Base-by-base conservation (phyloP, 1,140 invertebrate species). In the Magallana ariakensis region DNA sequence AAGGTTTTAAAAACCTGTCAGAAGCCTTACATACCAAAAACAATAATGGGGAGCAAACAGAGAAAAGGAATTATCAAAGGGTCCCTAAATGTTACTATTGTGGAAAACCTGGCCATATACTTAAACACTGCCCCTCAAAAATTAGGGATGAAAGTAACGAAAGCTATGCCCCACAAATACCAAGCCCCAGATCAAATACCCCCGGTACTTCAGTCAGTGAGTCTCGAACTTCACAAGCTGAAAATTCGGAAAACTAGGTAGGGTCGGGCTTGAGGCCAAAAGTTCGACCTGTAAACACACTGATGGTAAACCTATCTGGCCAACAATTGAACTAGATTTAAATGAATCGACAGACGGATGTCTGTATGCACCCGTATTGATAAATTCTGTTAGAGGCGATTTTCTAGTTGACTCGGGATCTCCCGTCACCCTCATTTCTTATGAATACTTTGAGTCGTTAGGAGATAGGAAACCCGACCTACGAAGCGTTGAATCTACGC, bases 201-300 rank as follows among this genome's bases (percentile, higher is more conserved):
- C 33, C 33, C 33, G 33, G 33, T 46, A 1, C 33, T 46, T 46
- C 33, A 46, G 33, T 46, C 33, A 46, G 33, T 46, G 2, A 46
- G 33, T 46, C 33, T 46, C 33, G 33, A 46, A 1, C 33, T 19
- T 66, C n/a, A 66, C 3, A 66, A 66, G 9, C 22, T 19, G 4
- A 66, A 66, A 56, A 54, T 70, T 13, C 53, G 84, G 33, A 55
- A 85, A 85, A 85, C 84, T 70, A 55, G 33, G 33, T 7, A 70
- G 53, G 84, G 84, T 85, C 66, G 55, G 55, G 54, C 84, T 85
- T 75, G 62, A 85, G 62, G 60, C 84, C 84, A 54, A 70, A 55
- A 57, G 60, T 85, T 85, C 46, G 66, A 75, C 84, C 84, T 58
- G 82, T 33, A 58, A 57, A 83, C 55, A 54, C 15, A 55, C n/a